A percentile compares a stretch with the other conserved stretches of the same genome.
These are phyloP conservation scores for Goniozus legneri DNA, from an alignment of 1,140 invertebrate species.

Conservation along the genomic window DNA sequence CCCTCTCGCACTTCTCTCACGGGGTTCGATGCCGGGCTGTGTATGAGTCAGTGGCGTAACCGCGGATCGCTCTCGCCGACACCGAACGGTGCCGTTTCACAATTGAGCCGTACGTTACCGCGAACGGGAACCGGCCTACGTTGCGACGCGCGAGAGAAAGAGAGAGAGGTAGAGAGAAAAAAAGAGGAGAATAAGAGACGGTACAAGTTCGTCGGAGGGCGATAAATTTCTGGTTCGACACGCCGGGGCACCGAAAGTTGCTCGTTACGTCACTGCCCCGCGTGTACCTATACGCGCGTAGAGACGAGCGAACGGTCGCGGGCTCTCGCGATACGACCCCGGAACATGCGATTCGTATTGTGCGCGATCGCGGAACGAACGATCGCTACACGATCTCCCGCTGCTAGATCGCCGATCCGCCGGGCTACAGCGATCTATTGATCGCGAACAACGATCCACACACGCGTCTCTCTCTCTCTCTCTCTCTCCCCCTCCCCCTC, in stretches of 20 bases:
- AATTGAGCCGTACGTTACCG: too few relatives aligned
- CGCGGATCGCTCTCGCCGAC: too few relatives aligned
- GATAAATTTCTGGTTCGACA: conserved; percentile 27
- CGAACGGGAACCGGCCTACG: too few relatives aligned
- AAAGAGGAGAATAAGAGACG: too few relatives aligned
- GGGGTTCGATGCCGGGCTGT: neutral
- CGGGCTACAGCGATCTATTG: conserved; percentile 46
- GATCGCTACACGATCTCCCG: conserved; percentile 47
- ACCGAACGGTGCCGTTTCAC: too few relatives aligned
- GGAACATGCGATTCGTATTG: conserved; percentile 36
- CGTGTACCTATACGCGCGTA: conserved; percentile 18
- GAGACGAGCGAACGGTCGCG: conserved; percentile 29
- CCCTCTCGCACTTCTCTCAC: neutral
- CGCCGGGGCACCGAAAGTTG: too few relatives aligned
- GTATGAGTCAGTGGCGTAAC: too few relatives aligned
- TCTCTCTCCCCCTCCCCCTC: too few relatives aligned
- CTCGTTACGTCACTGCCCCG: too few relatives aligned
- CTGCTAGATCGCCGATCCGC: conserved; percentile 44
- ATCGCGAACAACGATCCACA: conserved; percentile 41
- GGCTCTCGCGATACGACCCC: conserved; percentile 32
- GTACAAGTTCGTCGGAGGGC: conserved; percentile 20
- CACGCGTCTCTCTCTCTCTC: conserved; percentile 19
- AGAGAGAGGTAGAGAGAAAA: too few relatives aligned
- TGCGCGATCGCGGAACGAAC: conserved; percentile 41
- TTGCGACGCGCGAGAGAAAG: too few relatives aligned